These are phyloP conservation scores for Candoia aspera DNA, from an alignment of 2,113 vertebrate genomes.

Conservation along the genomic window DNA sequence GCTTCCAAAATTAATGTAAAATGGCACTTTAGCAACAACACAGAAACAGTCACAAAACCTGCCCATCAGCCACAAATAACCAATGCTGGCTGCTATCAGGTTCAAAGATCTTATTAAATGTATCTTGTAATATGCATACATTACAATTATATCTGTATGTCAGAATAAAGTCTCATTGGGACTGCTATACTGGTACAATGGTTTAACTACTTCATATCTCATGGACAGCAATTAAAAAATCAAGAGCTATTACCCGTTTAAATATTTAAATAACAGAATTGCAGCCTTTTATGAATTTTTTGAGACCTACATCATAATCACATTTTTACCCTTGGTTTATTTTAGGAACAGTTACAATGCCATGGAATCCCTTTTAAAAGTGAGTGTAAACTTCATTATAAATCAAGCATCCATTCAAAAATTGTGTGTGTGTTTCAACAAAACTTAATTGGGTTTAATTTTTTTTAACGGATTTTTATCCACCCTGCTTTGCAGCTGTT, in stretches of 20 bases:
- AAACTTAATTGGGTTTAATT: background rate
- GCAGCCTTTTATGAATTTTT: background rate
- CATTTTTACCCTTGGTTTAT: background rate
- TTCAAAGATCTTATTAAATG: background rate
- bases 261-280: background rate
- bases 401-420: background rate
- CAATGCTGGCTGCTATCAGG: background rate
- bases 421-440: background rate
- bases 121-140: background rate
- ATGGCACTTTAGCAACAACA: background rate
- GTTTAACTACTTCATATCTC: background rate
- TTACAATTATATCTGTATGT: background rate
- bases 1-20: background rate
- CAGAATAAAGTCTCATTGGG: background rate
- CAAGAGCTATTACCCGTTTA: background rate
- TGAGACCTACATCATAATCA: background rate
- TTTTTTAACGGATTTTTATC: background rate
- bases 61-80: background rate
- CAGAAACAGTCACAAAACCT: background rate
- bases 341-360: background rate
- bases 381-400: background rate
- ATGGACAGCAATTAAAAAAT: background rate
- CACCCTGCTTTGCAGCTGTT: constrained; percentile 13
- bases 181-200: background rate
- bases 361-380: background rate